A percentile compares a stretch with the other conserved stretches of the same genome.
Conservation (phyloP, 1,140 invertebrate species). For the Proctacanthus coquilletti region DNA sequence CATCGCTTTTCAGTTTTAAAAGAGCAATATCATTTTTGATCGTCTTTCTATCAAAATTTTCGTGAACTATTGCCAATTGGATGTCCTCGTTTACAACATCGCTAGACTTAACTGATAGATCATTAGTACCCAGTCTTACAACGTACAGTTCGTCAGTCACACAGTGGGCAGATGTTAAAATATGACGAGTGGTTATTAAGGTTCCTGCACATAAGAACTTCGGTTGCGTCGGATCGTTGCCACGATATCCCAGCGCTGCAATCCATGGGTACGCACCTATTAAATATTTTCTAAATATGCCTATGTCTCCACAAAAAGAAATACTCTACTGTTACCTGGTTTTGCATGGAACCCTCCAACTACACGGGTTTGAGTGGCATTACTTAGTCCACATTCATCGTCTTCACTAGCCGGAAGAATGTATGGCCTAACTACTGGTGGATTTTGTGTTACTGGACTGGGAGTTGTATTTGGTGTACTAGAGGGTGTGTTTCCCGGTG, state of each 20-base stretch:
- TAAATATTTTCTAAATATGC: too few species aligned
- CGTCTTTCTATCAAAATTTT: slow-evolving; percentile 41
- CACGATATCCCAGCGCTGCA: slow-evolving; percentile 45
- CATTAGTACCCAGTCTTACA: slow-evolving; percentile 48
- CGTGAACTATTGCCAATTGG: slow-evolving; percentile 41
- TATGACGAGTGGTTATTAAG: slow-evolving; percentile 51
- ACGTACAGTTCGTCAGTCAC: slow-evolving; percentile 30
- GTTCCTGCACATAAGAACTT: slow-evolving; percentile 68
- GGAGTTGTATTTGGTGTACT: slow-evolving; percentile 8
- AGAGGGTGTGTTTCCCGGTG: background rate
- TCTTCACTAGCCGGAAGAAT: slow-evolving; percentile 10
- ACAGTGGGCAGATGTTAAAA: slow-evolving; percentile 75
- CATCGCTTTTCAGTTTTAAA: slow-evolving; percentile 36
- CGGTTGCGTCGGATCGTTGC: slow-evolving; percentile 28
- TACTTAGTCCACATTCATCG: slow-evolving; percentile 20
- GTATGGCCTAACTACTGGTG: background rate
- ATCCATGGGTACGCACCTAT: slow-evolving; percentile 58
- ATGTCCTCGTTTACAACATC: slow-evolving; percentile 46
- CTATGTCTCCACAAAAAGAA: too few species aligned
- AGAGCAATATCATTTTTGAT: slow-evolving; percentile 65
- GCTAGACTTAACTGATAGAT: slow-evolving; percentile 45
- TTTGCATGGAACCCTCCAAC: slow-evolving; percentile 29
- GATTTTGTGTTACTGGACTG: slow-evolving; percentile 14
- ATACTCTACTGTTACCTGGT: slow-evolving; percentile 10
- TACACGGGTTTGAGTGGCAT: slow-evolving; percentile 21